Conservation (phyloP, 2,797 vertebrate genomes). For the Holocentrus rufus region DNA sequence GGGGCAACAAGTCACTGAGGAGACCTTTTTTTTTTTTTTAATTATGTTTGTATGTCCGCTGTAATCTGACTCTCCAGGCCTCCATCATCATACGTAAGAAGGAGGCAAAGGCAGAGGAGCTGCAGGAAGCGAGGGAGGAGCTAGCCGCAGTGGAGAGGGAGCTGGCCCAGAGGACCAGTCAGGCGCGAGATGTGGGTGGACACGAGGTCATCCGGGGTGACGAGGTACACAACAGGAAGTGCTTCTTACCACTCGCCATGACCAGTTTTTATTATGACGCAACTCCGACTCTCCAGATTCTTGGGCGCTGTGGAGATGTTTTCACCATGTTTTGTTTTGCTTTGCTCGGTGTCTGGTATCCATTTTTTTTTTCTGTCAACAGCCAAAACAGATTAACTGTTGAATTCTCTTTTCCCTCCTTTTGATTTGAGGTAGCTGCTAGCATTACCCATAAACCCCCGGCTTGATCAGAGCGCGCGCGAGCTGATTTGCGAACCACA, state of each 20-base stretch:
- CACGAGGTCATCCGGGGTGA: conserved; percentile 88
- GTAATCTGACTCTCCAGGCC: conserved; percentile 80
- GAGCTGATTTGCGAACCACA: conserved; percentile 57
- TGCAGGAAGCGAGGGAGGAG: conserved; percentile 93
- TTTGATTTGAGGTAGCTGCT: not conserved
- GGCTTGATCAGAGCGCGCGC: conserved; percentile 41
- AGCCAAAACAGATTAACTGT: conserved; percentile 10
- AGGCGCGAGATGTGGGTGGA: conserved; percentile 83
- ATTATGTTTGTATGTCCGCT: conserved; percentile 35
- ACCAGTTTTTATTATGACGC: not conserved
- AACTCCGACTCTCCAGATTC: not conserved
- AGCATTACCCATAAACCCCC: conserved; percentile 18
- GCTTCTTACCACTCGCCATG: not conserved
- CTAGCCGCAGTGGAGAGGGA: conserved; percentile 85
- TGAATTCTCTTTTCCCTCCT: not conserved
- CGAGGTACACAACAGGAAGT: conserved; percentile 82
- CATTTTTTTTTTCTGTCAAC: not conserved
- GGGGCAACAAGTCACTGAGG: conserved; percentile 1
- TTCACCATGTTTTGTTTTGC: not conserved
- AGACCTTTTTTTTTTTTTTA: not conserved
- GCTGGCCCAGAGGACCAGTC: conserved; percentile 84
- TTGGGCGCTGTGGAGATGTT: not conserved
- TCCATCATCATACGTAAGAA: conserved; percentile 94
- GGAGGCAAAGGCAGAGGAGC: conserved; percentile 93
- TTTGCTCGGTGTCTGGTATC: not conserved